Conservation (phyloP, 2,888 invertebrate genomes). For the Alentia gelatinosa region DNA sequence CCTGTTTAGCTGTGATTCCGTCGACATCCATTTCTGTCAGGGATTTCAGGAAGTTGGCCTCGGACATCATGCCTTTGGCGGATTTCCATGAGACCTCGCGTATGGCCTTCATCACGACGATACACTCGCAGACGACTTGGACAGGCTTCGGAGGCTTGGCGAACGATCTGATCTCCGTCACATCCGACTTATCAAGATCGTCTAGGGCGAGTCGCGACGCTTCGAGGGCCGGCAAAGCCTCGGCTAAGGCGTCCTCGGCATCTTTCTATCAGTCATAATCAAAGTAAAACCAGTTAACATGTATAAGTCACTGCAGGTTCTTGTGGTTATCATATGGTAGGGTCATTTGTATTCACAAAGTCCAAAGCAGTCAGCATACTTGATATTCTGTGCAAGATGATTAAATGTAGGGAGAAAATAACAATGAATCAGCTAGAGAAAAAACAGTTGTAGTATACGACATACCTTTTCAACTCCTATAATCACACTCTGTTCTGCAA, state of each 20-base stretch:
- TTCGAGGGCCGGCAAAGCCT: conserved; percentile 92
- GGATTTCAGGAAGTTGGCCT: conserved; percentile 89
- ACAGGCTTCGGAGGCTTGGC: conserved; percentile 95
- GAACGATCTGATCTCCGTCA: conserved; percentile 95
- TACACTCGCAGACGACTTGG: conserved; percentile 93
- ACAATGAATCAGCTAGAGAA: no score
- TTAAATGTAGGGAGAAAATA: no score
- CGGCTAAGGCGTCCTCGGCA: conserved; percentile 89
- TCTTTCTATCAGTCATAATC: conserved; percentile 84
- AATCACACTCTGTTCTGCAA: conserved; percentile 89
- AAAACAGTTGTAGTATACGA: no score
- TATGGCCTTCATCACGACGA: conserved; percentile 90
- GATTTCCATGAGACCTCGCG: conserved; percentile 95
- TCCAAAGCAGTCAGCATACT: background rate
- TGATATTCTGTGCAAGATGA: background rate
- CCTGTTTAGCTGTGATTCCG: conserved; percentile 78
- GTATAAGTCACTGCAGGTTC: background rate
- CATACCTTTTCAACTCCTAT: conserved; percentile 89
- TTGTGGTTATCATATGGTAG: background rate
- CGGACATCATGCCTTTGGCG: conserved; percentile 95
- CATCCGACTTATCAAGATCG: conserved; percentile 93
- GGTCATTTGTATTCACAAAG: background rate
- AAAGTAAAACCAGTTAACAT: background rate
- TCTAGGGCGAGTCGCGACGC: conserved; percentile 89
- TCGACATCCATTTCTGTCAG: conserved; percentile 91